These are phyloP conservation scores for Hirtodrosophila histrioides DNA, from an alignment of 2,888 invertebrate species.

Conservation along the genomic window DNA sequence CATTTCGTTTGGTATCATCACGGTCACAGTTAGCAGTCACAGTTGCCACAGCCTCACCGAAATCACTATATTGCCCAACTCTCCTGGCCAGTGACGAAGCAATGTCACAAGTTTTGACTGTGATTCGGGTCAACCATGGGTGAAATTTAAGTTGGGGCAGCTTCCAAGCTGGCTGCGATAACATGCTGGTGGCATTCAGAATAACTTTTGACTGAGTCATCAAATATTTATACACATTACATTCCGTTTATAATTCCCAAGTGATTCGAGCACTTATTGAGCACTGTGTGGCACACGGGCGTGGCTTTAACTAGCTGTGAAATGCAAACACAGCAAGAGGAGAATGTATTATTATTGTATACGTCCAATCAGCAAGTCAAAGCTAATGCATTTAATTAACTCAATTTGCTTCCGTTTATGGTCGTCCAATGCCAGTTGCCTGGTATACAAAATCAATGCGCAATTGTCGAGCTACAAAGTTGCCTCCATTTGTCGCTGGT, in stretches of 20 bases:
- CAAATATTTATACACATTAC: constrained; percentile 27
- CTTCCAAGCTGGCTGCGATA: constrained; percentile 1
- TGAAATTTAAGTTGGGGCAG: not conserved
- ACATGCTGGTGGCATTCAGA: constrained; percentile 9
- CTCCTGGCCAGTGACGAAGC: no score
- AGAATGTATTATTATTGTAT: not conserved
- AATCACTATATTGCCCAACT: no score
- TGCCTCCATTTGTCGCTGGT: not conserved
- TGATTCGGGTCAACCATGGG: constrained; percentile 9
- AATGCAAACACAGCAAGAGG: constrained; percentile 5
- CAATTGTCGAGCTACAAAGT: not conserved
- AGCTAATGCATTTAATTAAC: constrained; percentile 35
- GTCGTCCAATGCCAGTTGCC: not conserved
- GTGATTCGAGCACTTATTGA: constrained; percentile 21
- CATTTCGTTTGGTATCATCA: no score
- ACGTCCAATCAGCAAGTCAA: constrained; percentile 12
- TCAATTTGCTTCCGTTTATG: constrained; percentile 35
- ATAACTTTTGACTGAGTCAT: constrained; percentile 21
- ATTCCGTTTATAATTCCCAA: constrained; percentile 30
- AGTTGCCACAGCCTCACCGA: no score
- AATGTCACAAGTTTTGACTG: constrained; percentile 12
- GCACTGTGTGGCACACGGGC: constrained; percentile 4
- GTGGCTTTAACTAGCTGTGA: constrained; percentile 7
- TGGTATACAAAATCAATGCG: constrained; percentile 15
- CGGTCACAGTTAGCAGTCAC: no score